A percentile compares a stretch with the other conserved stretches of the same genome.
Conservation (phyloP, 2,888 invertebrate species). For the Apoda limacodes region DNA sequence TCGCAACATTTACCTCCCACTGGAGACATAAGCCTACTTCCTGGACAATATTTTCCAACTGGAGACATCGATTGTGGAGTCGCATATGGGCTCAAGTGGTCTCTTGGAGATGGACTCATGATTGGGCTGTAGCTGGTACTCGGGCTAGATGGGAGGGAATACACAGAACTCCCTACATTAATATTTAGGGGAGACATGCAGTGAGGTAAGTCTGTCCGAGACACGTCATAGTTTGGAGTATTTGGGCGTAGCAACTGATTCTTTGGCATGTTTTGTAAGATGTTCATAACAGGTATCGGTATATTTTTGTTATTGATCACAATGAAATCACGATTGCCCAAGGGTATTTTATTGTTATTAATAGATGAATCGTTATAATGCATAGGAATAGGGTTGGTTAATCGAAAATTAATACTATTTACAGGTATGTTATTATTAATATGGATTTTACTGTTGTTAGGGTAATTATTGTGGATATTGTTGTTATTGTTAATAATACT, state of each 20-base stretch:
- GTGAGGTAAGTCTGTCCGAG: constrained; percentile 24
- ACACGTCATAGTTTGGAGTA: constrained; percentile 23
- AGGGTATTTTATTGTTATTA: too few species aligned
- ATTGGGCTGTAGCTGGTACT: constrained; percentile 43
- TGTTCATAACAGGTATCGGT: constrained; percentile 42
- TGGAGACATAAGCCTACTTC: constrained; percentile 40
- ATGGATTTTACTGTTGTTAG: too few species aligned
- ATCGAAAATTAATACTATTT: too few species aligned
- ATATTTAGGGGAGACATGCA: constrained; percentile 51
- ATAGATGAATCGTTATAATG: too few species aligned
- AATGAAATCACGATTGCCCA: too few species aligned
- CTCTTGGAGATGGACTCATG: constrained; percentile 46
- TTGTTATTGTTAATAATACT: too few species aligned
- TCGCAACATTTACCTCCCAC: constrained; percentile 42
- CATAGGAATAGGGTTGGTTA: too few species aligned
- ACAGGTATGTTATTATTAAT: too few species aligned
- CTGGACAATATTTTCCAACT: constrained; percentile 40
- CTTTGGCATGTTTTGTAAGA: constrained; percentile 34
- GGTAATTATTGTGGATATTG: too few species aligned
- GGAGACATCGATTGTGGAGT: constrained; percentile 54
- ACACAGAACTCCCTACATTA: constrained; percentile 45
- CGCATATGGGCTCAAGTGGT: constrained; percentile 46
- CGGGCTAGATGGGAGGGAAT: constrained; percentile 48
- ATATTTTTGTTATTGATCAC: constrained; percentile 26
- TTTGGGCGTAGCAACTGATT: constrained; percentile 31